phyloP scores from a whole-genome alignment of 2,113 vertebrate species.

The Callaeas wilsoni region DNA sequence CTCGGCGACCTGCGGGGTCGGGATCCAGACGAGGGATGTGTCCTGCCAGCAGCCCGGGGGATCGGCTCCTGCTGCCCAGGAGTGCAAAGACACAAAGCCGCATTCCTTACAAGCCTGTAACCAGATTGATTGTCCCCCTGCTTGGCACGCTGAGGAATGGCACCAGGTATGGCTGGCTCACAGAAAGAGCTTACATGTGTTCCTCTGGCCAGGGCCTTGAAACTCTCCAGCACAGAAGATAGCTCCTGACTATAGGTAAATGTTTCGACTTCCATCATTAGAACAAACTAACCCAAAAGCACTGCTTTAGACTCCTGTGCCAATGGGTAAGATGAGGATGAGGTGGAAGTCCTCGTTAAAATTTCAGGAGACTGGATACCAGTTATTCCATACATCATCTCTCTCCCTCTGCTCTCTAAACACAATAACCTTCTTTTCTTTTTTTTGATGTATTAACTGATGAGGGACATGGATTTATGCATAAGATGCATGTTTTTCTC shows the following conservation, averaged over 20 bases:
- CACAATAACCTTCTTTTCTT: not conserved
- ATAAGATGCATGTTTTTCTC: not conserved
- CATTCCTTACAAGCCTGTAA: constrained; percentile 83
- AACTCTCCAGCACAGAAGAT: not conserved
- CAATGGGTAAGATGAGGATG: not conserved
- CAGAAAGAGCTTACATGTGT: not conserved
- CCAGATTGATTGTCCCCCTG: constrained; percentile 84
- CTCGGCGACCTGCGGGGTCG: constrained; percentile 85
- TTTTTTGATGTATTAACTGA: not conserved
- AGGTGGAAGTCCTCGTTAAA: not conserved
- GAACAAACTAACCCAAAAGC: not conserved
- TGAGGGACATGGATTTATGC: not conserved
- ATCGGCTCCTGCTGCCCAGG: constrained; percentile 39
- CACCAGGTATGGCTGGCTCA: constrained; percentile 75
- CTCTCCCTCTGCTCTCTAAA: not conserved
- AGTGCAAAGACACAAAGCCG: constrained; percentile 76
- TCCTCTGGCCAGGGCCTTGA: not conserved
- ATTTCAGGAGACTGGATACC: not conserved
- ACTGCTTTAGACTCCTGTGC: not conserved
- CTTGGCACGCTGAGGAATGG: constrained; percentile 87
- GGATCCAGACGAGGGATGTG: constrained; percentile 84
- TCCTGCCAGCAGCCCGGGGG: constrained; percentile 73
- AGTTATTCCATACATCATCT: not conserved
- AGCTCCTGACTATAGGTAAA: not conserved
- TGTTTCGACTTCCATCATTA: not conserved